These are phyloP conservation scores for Aplysia californica DNA, from an alignment of 1,140 invertebrate species.

Conservation along the genomic window DNA sequence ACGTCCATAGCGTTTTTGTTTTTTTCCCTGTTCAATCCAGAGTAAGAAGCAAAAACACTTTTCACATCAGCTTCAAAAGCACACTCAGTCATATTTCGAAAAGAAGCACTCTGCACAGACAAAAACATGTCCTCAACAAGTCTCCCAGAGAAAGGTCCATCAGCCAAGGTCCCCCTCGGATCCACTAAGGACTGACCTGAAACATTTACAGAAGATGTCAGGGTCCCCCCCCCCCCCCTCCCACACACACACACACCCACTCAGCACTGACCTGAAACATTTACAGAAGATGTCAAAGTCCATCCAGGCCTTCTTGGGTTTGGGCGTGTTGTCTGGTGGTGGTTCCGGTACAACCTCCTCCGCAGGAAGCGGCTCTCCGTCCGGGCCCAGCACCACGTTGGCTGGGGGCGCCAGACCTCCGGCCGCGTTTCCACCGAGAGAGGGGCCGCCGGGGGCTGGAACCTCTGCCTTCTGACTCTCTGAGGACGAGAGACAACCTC, in stretches of 20 bases:
- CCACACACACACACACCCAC: too few species aligned
- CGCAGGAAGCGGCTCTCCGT: not conserved
- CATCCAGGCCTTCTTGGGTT: conserved; percentile 63
- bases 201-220: conserved; percentile 64
- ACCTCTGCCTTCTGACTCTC: not conserved
- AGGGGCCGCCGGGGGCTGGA: not conserved
- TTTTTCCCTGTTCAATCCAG: too few species aligned
- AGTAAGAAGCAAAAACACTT: too few species aligned
- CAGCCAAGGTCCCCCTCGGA: too few species aligned
- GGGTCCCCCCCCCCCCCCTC: too few species aligned
- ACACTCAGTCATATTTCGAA: too few species aligned
- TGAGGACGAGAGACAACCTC: not conserved
- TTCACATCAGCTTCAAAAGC: too few species aligned
- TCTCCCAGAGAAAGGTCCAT: too few species aligned
- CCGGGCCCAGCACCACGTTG: not conserved
- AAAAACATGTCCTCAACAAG: too few species aligned
- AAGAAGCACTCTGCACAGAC: too few species aligned
- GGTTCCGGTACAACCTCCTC: conserved; percentile 34
- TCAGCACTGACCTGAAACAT: conserved; percentile 68
- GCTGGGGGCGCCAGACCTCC: conserved; percentile 20
- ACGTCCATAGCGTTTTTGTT: too few species aligned
- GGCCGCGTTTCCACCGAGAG: conserved; percentile 12
- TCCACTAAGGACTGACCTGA: too few species aligned
- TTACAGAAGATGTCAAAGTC: conserved; percentile 65
- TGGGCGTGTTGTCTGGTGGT: conserved; percentile 26